Evolutionary conservation across 2,113 vertebrate species (phyloP), one percentile per base, ranked within the genome.

Genomic region (Brachyhypopomus occidentalis): DNA sequence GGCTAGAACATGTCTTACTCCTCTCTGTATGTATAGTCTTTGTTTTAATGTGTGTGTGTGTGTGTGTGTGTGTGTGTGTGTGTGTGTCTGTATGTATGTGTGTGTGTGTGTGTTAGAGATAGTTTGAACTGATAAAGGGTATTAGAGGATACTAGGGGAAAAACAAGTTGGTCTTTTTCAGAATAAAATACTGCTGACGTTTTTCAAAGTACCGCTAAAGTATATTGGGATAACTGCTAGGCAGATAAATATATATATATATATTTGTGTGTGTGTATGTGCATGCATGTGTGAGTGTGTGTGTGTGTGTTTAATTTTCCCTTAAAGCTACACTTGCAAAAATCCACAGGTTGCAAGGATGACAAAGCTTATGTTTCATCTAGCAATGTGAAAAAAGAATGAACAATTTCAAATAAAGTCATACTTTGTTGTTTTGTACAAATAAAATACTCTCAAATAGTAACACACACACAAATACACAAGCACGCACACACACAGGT

Each of bases 341-440:
- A 91, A 85, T 93, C 88, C 89, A 94, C 87, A 90, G 88, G 88
- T 85, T 87, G 75, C 85, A 88, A 87, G 87, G 89, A 89, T 81
- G 87, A 86, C 82, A 63, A 84, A 71, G 93, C 94, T 95, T 94
- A 92, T 94, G 89, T 94, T 92, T 93, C 94, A 90, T 91, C 90
- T 95, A 93, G 93, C 90, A 90, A 89, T 93, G 94, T 94, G 92
- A 91, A 91, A 91, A 91, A 94, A 56, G 30, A 84, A 87, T 90
- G 89, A 93, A 94, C 81, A 92, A 93, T 92, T 94, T 92, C 89
- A 93, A 94, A 94, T 93, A 89, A 95, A 89, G 90, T 90, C 89
- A 92, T 93, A 93, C 90, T 94, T 94, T 93, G 89, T 84, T 66
- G 56, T 34, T 52, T 7, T 0, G 70, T 52, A 34, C 8, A 19